phyloP scores from a whole-genome alignment of 2,888 invertebrate species.

The Balanococcus diminutus region DNA sequence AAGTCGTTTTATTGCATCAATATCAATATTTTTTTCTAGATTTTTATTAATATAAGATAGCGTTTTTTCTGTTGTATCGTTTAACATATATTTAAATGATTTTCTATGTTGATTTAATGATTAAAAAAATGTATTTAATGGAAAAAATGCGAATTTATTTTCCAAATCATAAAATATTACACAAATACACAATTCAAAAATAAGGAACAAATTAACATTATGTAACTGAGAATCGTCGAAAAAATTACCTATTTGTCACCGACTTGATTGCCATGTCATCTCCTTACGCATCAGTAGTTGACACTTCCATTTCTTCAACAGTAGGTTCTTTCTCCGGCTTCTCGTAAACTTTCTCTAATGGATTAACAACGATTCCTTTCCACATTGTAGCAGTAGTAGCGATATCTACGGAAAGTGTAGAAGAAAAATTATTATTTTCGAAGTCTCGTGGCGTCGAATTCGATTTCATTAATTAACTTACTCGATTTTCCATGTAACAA shows the following conservation, averaged over 20 bases:
- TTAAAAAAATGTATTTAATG: neutral
- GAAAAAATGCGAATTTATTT: too few relatives aligned
- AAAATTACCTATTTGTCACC: too few relatives aligned
- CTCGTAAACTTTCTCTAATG: conserved; percentile 91
- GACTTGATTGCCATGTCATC: too few relatives aligned
- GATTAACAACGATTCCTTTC: conserved; percentile 95
- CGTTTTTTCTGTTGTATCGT: neutral
- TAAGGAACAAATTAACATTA: too few relatives aligned
- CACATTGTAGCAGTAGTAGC: conserved; percentile 92
- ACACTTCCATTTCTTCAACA: conserved; percentile 67
- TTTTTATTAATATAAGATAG: neutral
- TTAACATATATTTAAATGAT: neutral
- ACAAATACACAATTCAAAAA: too few relatives aligned
- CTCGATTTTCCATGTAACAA: conserved; percentile 72
- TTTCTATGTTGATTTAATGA: neutral
- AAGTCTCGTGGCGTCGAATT: neutral
- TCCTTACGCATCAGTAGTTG: conserved; percentile 57
- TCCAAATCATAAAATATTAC: too few relatives aligned
- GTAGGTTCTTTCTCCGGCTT: conserved; percentile 71
- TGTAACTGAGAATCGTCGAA: too few relatives aligned
- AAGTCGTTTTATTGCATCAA: too few relatives aligned
- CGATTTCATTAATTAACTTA: conserved; percentile 58
- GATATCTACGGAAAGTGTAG: conserved; percentile 64
- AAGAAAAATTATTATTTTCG: neutral
- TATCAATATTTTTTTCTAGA: too few relatives aligned